Base-by-base conservation (phyloP, 2,113 vertebrate species). In the Lasiurus cinereus region DNA sequence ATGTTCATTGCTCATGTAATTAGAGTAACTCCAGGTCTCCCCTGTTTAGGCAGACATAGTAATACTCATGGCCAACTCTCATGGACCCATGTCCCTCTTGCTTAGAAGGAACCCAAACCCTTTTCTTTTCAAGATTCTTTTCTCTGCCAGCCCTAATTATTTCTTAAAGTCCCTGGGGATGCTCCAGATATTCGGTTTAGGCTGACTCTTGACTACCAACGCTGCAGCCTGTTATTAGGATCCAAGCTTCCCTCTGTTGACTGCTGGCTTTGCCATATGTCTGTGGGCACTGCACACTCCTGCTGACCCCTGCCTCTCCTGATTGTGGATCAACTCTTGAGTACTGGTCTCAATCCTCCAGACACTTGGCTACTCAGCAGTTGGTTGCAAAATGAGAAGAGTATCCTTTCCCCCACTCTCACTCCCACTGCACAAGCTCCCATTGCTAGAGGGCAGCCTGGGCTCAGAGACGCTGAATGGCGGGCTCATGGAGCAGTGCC, bases 111-210 rank as follows among this genome's bases (percentile, higher is more conserved):
- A 67, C 10, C 43, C 50, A 74, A 22, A 0, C 1, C 11, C 22
- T 46, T 94, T 95, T 36, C 22, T 46, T 91, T 80, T 31, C 50
- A 54, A 64, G 13, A 62, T 46, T 14, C 2, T 87, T 83, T 93
- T 31, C 39, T 87, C 39, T 12, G 43, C 22, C 31, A 24, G 24
- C 29, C n/a, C 13, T 64, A 74, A 82, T 80, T 74, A 70, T 76
- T 83, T 96, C 39, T 64, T 76, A 6, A 59, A 82, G 70, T 27
- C 67, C 18, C 13, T 74, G 12, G 16, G n/a, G 16, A 84, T 19
- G 9, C 69, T 77, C 66, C 39, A 78, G 39, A 74, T n/a, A 76
- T 82, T 72, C 88, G 8, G 6, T 74, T 18, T 84, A 92, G 46
- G 79, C 7, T 66, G 10, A 79, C 9, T 52, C 64, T 39, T 78